Conservation (phyloP, 2,113 vertebrate genomes). For the Indri indri region DNA sequence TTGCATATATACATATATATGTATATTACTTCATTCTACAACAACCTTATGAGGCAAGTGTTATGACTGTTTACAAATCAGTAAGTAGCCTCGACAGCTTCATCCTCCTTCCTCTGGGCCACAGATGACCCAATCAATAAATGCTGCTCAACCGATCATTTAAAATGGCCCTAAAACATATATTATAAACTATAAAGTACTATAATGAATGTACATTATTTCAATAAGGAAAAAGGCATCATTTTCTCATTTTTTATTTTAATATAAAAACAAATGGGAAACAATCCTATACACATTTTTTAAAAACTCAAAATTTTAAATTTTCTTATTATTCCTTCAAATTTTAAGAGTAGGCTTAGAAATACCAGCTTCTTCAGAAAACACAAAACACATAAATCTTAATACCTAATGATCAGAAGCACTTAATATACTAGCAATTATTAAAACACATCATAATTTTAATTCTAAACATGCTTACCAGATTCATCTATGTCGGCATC, state of each 20-base stretch:
- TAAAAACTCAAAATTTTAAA: neutral
- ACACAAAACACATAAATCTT: neutral
- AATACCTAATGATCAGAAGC: neutral
- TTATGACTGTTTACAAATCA: neutral
- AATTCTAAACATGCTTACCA: slow-evolving; percentile 83
- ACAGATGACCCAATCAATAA: neutral
- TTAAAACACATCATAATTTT: neutral
- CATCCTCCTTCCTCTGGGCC: neutral
- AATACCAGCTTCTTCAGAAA: slow-evolving; percentile 33
- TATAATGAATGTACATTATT: neutral
- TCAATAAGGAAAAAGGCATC: neutral
- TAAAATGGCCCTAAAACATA: neutral
- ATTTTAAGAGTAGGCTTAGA: slow-evolving; percentile 43
- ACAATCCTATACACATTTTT: neutral
- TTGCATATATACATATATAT: neutral
- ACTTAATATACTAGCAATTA: neutral
- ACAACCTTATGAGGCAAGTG: neutral
- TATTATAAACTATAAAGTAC: neutral
- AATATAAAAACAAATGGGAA: slow-evolving; percentile 25
- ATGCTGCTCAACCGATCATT: neutral
- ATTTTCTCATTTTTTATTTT: slow-evolving; percentile 21
- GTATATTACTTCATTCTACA: neutral
- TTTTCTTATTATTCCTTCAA: neutral
- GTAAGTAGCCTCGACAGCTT: neutral
- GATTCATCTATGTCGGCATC: slow-evolving; percentile 98